Conservation (phyloP, 92 coral and sea anemone genomes). For the Plumapathes pennacea region DNA sequence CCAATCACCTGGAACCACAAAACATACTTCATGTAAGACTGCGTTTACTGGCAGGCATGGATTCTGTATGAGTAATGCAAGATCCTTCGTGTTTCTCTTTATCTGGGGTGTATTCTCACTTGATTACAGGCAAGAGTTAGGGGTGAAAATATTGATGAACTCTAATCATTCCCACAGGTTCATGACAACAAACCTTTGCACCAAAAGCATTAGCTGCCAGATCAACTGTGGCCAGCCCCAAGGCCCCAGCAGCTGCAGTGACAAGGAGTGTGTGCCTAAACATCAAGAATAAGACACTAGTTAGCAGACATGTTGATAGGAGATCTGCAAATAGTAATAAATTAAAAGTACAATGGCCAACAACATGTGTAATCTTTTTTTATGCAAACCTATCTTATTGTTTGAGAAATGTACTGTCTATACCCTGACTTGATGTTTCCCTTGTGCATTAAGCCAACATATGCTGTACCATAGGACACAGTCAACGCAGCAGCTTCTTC, state of each 20-base stretch:
- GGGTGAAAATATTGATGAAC: background rate
- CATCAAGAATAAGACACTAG: background rate
- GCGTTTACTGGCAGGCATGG: background rate
- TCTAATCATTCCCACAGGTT: too few species aligned
- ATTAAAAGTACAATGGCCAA: too few species aligned
- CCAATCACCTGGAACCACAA: constrained; percentile 59
- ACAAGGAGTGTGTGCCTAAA: constrained; percentile 81
- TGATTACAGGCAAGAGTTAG: background rate
- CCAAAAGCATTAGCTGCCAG: constrained; percentile 83
- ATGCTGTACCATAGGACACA: constrained; percentile 97
- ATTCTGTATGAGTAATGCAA: background rate
- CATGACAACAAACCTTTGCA: constrained; percentile 62
- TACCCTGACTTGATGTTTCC: constrained; percentile 81
- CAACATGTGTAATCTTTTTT: too few species aligned
- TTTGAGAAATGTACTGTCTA: too few species aligned
- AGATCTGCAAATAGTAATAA: background rate
- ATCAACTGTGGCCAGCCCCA: constrained; percentile 92
- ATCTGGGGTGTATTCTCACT: background rate
- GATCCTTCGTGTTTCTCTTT: too few species aligned
- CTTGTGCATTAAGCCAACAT: constrained; percentile 75
- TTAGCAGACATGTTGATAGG: background rate
- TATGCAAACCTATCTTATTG: too few species aligned
- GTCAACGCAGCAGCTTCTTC: constrained; percentile 75
- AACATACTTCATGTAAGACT: background rate
- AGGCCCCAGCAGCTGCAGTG: constrained; percentile 95